A percentile compares a stretch with the other conserved stretches of the same genome.
These are phyloP conservation scores for Podiceps cristatus DNA, from an alignment of 2,113 vertebrate species.

Conservation along the genomic window DNA sequence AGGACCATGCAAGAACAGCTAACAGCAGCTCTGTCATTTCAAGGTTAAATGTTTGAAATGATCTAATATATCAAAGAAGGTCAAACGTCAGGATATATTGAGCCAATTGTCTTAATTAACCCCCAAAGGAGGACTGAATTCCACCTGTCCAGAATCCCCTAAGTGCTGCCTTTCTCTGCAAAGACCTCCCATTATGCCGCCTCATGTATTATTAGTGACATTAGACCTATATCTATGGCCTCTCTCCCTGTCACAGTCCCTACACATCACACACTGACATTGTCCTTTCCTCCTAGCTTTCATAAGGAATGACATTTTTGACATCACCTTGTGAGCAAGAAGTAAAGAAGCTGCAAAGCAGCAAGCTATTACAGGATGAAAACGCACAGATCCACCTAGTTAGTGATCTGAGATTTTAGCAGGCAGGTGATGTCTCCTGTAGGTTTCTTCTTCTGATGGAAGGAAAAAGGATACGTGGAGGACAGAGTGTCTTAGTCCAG, in stretches of 20 bases:
- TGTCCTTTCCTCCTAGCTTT: constrained; percentile 40
- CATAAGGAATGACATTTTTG: constrained; percentile 41
- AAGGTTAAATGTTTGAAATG: constrained; percentile 15
- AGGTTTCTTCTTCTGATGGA: constrained; percentile 13
- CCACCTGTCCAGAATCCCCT: neutral
- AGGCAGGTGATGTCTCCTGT: neutral
- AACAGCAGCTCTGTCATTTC: neutral
- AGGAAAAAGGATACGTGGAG: neutral
- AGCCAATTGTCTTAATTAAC: neutral
- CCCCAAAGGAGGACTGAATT: constrained; percentile 32
- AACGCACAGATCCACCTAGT: constrained; percentile 1
- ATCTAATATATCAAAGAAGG: neutral
- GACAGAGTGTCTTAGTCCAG: neutral
- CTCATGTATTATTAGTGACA: constrained; percentile 46
- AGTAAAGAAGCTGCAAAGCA: neutral
- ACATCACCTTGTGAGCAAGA: neutral
- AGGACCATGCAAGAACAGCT: neutral
- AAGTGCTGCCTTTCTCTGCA: constrained; percentile 14
- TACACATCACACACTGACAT: constrained; percentile 4
- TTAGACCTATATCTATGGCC: constrained; percentile 15
- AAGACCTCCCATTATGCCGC: neutral
- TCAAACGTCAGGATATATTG: constrained; percentile 6
- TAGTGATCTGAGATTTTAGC: constrained; percentile 9
- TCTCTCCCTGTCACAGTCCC: neutral
- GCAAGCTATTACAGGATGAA: constrained; percentile 16